These are phyloP conservation scores for Pollachius pollachius DNA, from an alignment of 2,113 vertebrate genomes.

Conservation along the genomic window DNA sequence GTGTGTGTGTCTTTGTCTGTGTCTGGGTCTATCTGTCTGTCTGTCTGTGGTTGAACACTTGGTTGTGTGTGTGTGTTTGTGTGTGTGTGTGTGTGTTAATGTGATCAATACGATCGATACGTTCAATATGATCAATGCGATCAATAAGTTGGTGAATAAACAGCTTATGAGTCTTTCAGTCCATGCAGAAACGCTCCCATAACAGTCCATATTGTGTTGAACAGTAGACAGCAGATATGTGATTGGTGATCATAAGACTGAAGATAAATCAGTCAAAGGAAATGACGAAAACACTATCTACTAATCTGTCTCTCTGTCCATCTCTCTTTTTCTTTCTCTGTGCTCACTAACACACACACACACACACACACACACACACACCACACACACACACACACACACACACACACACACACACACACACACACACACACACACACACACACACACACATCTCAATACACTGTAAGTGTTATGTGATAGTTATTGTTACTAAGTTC, in stretches of 20 bases:
- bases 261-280: conserved; percentile 31
- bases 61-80: not conserved
- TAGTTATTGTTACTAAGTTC: no score
- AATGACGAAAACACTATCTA: not conserved
- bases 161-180: no score
- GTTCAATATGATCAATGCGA: no score
- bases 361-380: not conserved
- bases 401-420: not conserved
- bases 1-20: not conserved
- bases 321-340: conserved; percentile 3
- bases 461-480: no score
- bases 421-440: not conserved
- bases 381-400: not conserved
- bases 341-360: conserved; percentile 1
- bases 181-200: no score
- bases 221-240: conserved; percentile 1
- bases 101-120: no score
- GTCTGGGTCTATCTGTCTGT: not conserved
- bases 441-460: no score
- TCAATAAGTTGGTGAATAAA: no score
- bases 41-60: not conserved
- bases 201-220: not conserved
- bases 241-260: conserved; percentile 16
- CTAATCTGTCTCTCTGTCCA: conserved; percentile 10
- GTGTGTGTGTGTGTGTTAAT: not conserved